Evolutionary conservation across 2,888 invertebrate genomes (phyloP).

Genomic region (Aphidius colemani): DNA sequence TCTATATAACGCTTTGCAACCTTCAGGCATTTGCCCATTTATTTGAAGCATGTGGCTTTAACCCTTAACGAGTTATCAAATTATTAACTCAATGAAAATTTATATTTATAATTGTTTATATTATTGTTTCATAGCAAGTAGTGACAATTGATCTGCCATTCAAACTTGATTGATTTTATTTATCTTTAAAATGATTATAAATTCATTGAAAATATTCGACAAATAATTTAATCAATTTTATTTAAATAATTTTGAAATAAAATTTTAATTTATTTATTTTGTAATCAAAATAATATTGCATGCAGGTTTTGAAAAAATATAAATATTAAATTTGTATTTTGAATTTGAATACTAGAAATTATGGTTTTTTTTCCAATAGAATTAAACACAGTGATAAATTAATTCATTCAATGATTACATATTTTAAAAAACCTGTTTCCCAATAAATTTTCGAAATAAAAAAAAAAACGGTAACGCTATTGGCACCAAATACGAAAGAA

Average conservation of each 20-base stretch:
- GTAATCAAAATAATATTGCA: too few species aligned
- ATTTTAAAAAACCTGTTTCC: not conserved
- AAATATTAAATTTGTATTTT: constrained; percentile 12
- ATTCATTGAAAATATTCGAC: too few species aligned
- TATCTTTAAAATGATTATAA: too few species aligned
- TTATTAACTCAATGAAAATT: constrained; percentile 10
- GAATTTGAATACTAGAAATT: not conserved
- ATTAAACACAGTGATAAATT: constrained; percentile 1
- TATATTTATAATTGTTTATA: not conserved
- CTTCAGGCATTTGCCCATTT: constrained; percentile 35
- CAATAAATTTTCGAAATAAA: too few species aligned
- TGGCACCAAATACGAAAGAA: too few species aligned
- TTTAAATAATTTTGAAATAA: too few species aligned
- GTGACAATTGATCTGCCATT: too few species aligned
- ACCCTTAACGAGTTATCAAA: constrained; percentile 40
- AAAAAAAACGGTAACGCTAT: too few species aligned
- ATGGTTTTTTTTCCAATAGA: not conserved
- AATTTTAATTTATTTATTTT: too few species aligned
- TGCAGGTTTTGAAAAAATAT: not conserved
- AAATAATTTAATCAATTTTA: too few species aligned
- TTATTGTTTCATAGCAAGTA: too few species aligned
- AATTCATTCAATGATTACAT: constrained; percentile 20
- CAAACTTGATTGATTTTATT: too few species aligned
- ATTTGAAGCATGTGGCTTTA: constrained; percentile 27
- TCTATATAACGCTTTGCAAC: constrained; percentile 18